Conservation (phyloP, 2,888 invertebrate species). For the Phaedon cochleariae region DNA sequence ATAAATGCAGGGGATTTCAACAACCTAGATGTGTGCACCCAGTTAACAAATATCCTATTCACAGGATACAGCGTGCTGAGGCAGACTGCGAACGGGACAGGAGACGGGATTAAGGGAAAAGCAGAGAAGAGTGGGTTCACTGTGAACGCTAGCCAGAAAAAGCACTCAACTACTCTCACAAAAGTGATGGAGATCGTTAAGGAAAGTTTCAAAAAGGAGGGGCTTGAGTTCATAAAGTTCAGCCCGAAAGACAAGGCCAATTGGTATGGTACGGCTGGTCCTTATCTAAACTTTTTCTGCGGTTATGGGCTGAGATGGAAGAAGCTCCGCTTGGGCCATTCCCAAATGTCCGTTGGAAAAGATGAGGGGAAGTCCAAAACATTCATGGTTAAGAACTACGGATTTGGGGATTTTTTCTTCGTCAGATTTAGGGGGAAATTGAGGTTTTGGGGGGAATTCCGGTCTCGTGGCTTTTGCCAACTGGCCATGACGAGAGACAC, state of each 20-base stretch:
- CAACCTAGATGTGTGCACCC: neutral
- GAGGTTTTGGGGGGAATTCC: no score
- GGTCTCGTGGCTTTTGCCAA: no score
- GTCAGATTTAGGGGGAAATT: no score
- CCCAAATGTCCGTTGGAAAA: slow-evolving; percentile 32
- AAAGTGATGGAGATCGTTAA: neutral
- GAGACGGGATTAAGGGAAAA: neutral
- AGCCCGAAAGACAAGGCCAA: slow-evolving; percentile 19
- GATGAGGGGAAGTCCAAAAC: slow-evolving; percentile 10
- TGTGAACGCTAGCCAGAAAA: neutral
- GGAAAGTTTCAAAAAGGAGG: neutral
- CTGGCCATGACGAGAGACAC: no score
- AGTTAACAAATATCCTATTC: slow-evolving; percentile 1
- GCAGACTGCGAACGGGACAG: neutral
- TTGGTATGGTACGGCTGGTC: slow-evolving; percentile 35
- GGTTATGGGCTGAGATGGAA: slow-evolving; percentile 20
- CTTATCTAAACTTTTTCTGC: slow-evolving; percentile 32
- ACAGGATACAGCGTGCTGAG: neutral
- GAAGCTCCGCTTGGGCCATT: slow-evolving; percentile 34
- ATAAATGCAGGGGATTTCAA: neutral
- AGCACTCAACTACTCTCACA: neutral
- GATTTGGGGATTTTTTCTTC: no score
- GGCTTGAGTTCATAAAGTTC: slow-evolving; percentile 21
- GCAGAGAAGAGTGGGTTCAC: neutral
- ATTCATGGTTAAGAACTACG: slow-evolving; percentile 30